Evolutionary conservation across 2,113 vertebrate genomes (phyloP).

Genomic region (Cavia aperea): DNA sequence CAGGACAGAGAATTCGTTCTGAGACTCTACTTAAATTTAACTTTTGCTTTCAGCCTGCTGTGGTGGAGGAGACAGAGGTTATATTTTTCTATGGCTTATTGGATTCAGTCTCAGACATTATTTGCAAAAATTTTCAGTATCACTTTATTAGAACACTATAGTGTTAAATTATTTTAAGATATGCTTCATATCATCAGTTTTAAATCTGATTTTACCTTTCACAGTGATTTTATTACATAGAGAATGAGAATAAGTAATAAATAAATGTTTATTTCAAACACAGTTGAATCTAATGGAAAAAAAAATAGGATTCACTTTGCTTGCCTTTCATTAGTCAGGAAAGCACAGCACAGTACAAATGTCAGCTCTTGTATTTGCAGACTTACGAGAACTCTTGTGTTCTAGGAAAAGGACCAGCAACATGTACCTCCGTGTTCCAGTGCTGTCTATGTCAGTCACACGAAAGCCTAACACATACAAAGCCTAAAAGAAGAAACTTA

Average conservation of each 20-base stretch:
- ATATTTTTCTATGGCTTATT: neutral
- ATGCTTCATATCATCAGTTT: neutral
- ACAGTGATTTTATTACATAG: neutral
- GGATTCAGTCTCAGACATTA: neutral
- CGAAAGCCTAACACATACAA: neutral
- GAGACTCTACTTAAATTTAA: too few species aligned
- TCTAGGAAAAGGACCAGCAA: neutral
- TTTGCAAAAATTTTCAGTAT: neutral
- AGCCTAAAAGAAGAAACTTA: neutral
- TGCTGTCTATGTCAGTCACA: neutral
- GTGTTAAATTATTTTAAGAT: neutral
- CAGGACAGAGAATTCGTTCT: neutral
- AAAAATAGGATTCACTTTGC: neutral
- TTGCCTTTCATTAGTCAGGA: neutral
- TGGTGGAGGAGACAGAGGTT: neutral
- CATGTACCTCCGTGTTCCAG: neutral
- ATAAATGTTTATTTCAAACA: slow-evolving; percentile 12
- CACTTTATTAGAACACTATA: neutral
- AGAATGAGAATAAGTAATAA: neutral
- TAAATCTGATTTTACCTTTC: slow-evolving; percentile 7
- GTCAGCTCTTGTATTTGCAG: neutral
- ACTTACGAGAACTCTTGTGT: neutral
- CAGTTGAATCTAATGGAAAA: slow-evolving; percentile 11
- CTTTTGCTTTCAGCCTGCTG: neutral
- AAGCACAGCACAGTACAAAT: neutral